Base-by-base conservation (phyloP, 2,888 invertebrate species). In the Pollenia amentaria region DNA sequence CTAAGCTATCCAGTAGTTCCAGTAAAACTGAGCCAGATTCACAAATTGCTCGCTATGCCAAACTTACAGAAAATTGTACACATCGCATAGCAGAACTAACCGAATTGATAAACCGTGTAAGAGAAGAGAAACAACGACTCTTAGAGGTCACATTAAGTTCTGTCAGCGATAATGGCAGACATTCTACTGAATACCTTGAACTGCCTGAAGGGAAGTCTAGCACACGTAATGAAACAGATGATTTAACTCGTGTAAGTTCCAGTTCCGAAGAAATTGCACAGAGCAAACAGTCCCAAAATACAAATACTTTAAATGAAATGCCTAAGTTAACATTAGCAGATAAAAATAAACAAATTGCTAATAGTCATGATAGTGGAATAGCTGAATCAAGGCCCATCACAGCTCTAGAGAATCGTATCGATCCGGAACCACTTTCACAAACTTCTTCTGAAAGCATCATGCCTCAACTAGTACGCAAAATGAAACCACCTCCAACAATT, bases 1-100 rank as follows among this genome's bases (percentile, higher is more conserved):
- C 84, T 9, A 70, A 48, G 60, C 44, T 60, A 0, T 51, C 81
- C 1, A 75, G 65, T 29, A 84, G 81, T 6, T 57, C 62, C 1
- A 77, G 60, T 21, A 77, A 84, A 80, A 40, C 21, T 0, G 85
- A 79, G 42, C 44, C 81, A 7, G 85, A 87, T 72, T 46, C 81
- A 3, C 88, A 90, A 46, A 89, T 91, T 29, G 90, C 90, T 14
- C 94, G 94, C 62, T 95, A 94, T 81, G 93, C 94, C 0, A 92
- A 94, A 87, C 92, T 95, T 14, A 94, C 95, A 0, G 94, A 94
- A 62, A 94, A 93, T 62, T 95, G 95, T 77, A 94, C 94, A 0
- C 94, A 95, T 86, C 93, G 95, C 83, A 95, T 95, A 64, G 94
- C 94, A 2, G 94, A 94, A 81, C 90, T 95, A 8, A 94, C 94